These are phyloP conservation scores for Notolabrus celidotus DNA, from an alignment of 2,797 vertebrate genomes.

Conservation along the genomic window DNA sequence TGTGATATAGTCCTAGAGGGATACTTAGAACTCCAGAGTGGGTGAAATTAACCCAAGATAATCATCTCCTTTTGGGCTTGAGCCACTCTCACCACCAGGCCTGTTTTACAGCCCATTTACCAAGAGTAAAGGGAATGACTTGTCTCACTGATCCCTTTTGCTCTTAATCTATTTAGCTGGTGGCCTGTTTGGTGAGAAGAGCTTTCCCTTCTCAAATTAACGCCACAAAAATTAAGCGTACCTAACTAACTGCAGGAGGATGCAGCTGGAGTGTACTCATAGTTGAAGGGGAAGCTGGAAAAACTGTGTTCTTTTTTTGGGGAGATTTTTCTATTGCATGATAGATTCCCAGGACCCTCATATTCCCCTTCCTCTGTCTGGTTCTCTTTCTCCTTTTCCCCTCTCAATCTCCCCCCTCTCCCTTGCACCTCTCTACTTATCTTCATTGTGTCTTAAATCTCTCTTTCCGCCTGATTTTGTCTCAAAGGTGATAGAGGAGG, in stretches of 20 bases:
- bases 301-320: constrained; percentile 23
- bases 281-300: constrained; percentile 1
- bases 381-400: constrained; percentile 15
- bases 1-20: constrained; percentile 58
- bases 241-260: constrained; percentile 13
- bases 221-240: constrained; percentile 34
- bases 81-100: constrained; percentile 50
- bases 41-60: constrained; percentile 74
- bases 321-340: constrained; percentile 40
- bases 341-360: constrained; percentile 26
- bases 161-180: constrained; percentile 39
- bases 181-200: constrained; percentile 2
- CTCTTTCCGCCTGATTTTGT: constrained; percentile 76
- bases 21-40: constrained; percentile 45
- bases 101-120: constrained; percentile 72
- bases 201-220: constrained; percentile 40
- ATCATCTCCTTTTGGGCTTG: constrained; percentile 70
- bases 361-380: constrained; percentile 4
- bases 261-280: constrained; percentile 41
- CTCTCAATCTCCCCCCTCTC: constrained; percentile 53
- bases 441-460: constrained; percentile 71
- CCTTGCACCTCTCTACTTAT: constrained; percentile 47
- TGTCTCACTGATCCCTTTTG: constrained; percentile 52
- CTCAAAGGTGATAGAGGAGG: constrained; percentile 69
- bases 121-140: constrained; percentile 51